Evolutionary conservation across 1,140 invertebrate genomes (phyloP).

Genomic region (Pseudomyrmex flavicornis): DNA sequence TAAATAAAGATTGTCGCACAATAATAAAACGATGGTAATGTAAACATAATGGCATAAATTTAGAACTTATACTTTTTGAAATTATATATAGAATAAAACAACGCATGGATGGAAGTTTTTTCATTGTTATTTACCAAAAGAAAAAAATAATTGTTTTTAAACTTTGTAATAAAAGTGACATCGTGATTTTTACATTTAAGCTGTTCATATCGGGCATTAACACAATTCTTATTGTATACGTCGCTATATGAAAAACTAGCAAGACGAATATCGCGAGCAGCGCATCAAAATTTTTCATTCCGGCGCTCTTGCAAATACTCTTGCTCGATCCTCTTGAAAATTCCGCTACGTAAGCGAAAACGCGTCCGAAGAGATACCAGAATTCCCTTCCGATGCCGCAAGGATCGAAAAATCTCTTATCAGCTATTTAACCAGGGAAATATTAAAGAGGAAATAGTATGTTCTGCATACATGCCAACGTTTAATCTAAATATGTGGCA

Average conservation of each 20-base stretch:
- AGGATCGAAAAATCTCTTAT: conserved; percentile 54
- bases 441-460: conserved; percentile 60
- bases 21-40: too few species aligned
- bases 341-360: conserved; percentile 38
- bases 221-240: conserved; percentile 45
- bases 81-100: too few species aligned
- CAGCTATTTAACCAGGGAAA: conserved; percentile 50
- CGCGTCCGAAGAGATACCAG: background rate
- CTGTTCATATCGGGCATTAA: conserved; percentile 2
- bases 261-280: conserved; percentile 41
- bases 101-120: too few species aligned
- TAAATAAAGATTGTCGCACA: too few species aligned
- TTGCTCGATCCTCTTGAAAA: conserved; percentile 6
- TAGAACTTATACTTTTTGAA: too few species aligned
- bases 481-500: background rate
- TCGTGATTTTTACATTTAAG: conserved; percentile 1
- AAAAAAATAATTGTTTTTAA: background rate
- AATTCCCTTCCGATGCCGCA: conserved; percentile 23
- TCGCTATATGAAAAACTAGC: conserved; percentile 17
- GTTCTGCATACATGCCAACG: conserved; percentile 40
- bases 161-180: background rate
- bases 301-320: conserved; percentile 34
- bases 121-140: too few species aligned
- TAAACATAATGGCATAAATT: too few species aligned
- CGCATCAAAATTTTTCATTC: conserved; percentile 56